phyloP scores from a whole-genome alignment of 2,113 vertebrate species.

The Mugil cephalus region DNA sequence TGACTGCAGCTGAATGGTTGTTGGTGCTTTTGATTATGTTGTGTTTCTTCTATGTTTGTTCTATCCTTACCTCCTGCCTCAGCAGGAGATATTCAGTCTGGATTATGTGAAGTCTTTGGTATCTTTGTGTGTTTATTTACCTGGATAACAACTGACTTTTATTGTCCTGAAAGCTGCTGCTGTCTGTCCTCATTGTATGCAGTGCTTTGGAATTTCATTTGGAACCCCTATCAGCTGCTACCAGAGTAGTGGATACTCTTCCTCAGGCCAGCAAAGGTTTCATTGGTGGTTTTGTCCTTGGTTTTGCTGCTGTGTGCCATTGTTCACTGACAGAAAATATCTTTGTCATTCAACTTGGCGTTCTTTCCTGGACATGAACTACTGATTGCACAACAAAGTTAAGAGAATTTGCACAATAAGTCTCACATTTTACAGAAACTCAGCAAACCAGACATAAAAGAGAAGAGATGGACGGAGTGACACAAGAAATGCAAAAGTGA shows the following conservation, averaged over 20 bases:
- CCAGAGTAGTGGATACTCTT: not conserved
- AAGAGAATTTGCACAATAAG: constrained; percentile 41
- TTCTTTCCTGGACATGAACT: constrained; percentile 43
- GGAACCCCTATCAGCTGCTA: constrained; percentile 14
- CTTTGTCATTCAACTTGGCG: constrained; percentile 15
- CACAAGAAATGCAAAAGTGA: constrained; percentile 38
- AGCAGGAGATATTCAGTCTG: constrained; percentile 42
- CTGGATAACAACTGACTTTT: constrained; percentile 60
- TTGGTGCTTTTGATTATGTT: constrained; percentile 34
- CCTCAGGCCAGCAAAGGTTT: constrained; percentile 15
- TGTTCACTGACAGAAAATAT: constrained; percentile 3
- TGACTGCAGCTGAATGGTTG: constrained; percentile 31
- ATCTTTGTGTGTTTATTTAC: constrained; percentile 36
- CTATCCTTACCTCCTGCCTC: constrained; percentile 34
- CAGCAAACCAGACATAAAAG: constrained; percentile 21
- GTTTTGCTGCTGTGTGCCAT: constrained; percentile 16
- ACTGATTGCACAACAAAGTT: constrained; percentile 53
- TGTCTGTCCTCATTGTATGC: constrained; percentile 58
- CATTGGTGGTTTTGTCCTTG: constrained; percentile 7
- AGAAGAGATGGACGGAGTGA: constrained; percentile 26
- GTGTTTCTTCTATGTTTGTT: constrained; percentile 34
- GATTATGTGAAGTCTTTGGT: constrained; percentile 49
- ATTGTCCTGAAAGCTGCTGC: constrained; percentile 51
- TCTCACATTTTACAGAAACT: constrained; percentile 30
- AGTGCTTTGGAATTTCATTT: constrained; percentile 43